These are phyloP conservation scores for Subanguina moxae DNA, from an alignment of 1,140 invertebrate genomes.

Conservation along the genomic window DNA sequence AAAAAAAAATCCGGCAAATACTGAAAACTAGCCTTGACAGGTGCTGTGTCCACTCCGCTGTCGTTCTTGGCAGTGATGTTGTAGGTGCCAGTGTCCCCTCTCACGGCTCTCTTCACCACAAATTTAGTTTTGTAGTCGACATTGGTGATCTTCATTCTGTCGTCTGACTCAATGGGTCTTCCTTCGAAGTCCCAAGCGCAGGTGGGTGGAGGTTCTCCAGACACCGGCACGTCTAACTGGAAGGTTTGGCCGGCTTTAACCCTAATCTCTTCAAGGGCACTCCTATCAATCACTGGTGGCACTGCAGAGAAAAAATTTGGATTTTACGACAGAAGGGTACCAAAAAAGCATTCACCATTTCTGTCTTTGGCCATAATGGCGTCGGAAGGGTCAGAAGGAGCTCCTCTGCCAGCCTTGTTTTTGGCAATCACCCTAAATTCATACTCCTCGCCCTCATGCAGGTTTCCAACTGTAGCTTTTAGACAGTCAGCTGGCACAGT, in stretches of 20 bases:
- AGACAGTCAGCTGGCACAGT: conserved; percentile 73
- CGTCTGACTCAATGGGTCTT: conserved; percentile 72
- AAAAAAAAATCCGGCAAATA: too few species aligned
- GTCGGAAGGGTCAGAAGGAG: conserved; percentile 72
- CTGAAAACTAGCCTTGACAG: conserved; percentile 67
- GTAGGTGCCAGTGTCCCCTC: conserved; percentile 82
- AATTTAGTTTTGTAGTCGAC: conserved; percentile 83
- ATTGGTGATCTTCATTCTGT: conserved; percentile 75
- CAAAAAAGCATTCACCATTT: conserved; percentile 64
- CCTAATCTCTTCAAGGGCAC: conserved; percentile 85
- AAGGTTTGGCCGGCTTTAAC: conserved; percentile 85
- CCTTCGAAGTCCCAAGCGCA: conserved; percentile 87
- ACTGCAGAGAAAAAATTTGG: conserved; percentile 66
- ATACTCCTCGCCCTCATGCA: conserved; percentile 83
- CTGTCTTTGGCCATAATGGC: conserved; percentile 77
- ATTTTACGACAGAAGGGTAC: too few species aligned
- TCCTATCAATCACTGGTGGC: conserved; percentile 85
- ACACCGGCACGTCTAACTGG: conserved; percentile 86
- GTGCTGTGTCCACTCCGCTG: conserved; percentile 81
- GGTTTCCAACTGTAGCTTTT: conserved; percentile 76
- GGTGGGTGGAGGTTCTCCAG: conserved; percentile 80
- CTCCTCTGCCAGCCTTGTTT: conserved; percentile 86
- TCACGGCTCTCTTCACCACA: conserved; percentile 78
- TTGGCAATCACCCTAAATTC: conserved; percentile 84
- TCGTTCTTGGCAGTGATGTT: conserved; percentile 82